Base-by-base conservation (phyloP, 2,797 vertebrate species). In the Limnodromus scolopaceus region DNA sequence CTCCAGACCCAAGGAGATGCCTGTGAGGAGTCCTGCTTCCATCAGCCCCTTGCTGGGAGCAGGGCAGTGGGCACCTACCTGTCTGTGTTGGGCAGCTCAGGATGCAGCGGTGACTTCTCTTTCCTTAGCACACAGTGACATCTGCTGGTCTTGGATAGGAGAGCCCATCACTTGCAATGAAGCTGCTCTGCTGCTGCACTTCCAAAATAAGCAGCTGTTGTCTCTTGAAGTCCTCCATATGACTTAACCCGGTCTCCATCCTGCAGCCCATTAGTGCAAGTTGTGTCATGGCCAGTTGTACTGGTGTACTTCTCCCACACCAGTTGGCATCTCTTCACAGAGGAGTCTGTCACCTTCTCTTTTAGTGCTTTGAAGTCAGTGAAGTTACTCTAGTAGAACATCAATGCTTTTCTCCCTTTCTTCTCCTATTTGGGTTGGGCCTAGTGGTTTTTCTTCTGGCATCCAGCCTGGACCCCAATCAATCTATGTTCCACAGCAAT, bases 51-150 rank as follows among this genome's bases (percentile, higher is more conserved):
- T 6, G 14, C 1, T 57, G 64, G 60, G 57, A 69, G 34, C 61
- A 19, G 57, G 41, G n/a, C 30, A 8, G 15, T 2, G 10, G 25
- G 12, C 5, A 0, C 22, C 18, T 23, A 10, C n/a, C 25, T 5
- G 34, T 10, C 20, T 16, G 1, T 12, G 10, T 9, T 1, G 27
- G 51, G 41, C 78, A 63, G 48, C 72, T 45, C 49, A 60, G n/a
- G 2, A 28, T 13, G 24, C 32, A 18, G 34, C 3, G 5, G 4
- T 39, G 36, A 3, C 8, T 85, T 72, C 65, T 90, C 45, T 96
- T 91, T 90, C 55, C 89, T 96, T 94, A 93, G 63, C 36, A 28
- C 76, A 80, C 84, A 74, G 96, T 98, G 98, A 96, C 98, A 97
- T 91, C 98, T 98, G 75, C 96, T 96, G 98, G 93, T 55, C 4